phyloP scores from a whole-genome alignment of 64 coral and sea anemone species.

The Stylophora pistillata region DNA sequence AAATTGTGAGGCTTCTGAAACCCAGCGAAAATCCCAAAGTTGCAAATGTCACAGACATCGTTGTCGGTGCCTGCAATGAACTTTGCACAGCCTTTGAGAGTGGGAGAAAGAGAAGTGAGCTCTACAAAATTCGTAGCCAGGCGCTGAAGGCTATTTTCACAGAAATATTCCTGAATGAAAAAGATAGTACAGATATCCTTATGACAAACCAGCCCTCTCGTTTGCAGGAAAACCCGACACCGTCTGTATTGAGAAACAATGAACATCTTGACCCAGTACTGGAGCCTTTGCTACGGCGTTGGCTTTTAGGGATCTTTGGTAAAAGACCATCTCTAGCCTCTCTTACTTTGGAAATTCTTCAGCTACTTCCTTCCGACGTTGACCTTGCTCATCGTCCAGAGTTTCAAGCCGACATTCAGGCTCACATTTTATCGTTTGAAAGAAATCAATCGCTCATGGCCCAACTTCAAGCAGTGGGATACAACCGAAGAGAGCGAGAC shows the following conservation, averaged over 20 bases:
- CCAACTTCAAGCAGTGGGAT: constrained; percentile 45
- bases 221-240: background rate
- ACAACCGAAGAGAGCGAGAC: constrained; percentile 17
- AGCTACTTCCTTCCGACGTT: background rate
- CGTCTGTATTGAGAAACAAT: background rate
- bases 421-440: constrained; percentile 1
- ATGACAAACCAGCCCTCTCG: background rate
- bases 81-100: background rate
- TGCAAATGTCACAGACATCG: background rate
- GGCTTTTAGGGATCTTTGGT: background rate
- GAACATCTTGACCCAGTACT: background rate
- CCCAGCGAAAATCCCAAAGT: background rate
- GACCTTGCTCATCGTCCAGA: background rate
- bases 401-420: constrained; percentile 2
- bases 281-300: background rate
- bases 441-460: constrained; percentile 42
- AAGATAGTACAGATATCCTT: background rate
- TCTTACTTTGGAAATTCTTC: background rate
- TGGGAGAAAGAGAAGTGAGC: background rate
- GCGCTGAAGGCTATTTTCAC: constrained; percentile 17
- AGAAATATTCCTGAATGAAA: background rate
- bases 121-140: constrained; percentile 23
- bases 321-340: background rate
- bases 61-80: constrained; percentile 5
- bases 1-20: background rate